Evolutionary conservation across 1,140 invertebrate species (phyloP).

Genomic region (Scaptomyza montana): DNA sequence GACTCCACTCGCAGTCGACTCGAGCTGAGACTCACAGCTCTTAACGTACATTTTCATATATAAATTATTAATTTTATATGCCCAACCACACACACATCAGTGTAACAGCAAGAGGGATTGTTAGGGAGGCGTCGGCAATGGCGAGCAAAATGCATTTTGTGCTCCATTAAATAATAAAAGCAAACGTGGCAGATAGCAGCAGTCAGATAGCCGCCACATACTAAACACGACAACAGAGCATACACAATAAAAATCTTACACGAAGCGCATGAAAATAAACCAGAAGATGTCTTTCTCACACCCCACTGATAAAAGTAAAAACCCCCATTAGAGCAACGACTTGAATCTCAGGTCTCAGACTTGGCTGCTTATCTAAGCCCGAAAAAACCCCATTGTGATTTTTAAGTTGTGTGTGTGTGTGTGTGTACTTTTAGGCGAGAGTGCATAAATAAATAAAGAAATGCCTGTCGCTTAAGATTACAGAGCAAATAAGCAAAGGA

Average conservation of each 20-base stretch:
- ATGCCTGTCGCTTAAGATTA: slow-evolving; percentile 82
- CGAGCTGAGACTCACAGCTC: slow-evolving; percentile 54
- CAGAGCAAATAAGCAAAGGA: slow-evolving; percentile 72
- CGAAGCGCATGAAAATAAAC: slow-evolving; percentile 80
- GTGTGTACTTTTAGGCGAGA: slow-evolving; percentile 47
- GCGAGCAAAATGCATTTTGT: slow-evolving; percentile 77
- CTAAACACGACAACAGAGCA: slow-evolving; percentile 46
- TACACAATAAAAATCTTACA: slow-evolving; percentile 82
- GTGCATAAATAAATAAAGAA: slow-evolving; percentile 82
- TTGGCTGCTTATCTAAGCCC: slow-evolving; percentile 71
- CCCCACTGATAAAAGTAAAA: slow-evolving; percentile 11
- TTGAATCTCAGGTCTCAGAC: slow-evolving; percentile 41
- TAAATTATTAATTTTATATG: slow-evolving; percentile 81
- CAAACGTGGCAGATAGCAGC: slow-evolving; percentile 75
- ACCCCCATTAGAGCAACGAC: slow-evolving; percentile 2
- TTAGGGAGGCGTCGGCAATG: slow-evolving; percentile 31
- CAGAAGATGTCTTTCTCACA: slow-evolving; percentile 41
- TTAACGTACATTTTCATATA: slow-evolving; percentile 83
- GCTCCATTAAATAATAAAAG: slow-evolving; percentile 83
- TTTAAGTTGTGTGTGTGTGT: slow-evolving; percentile 65
- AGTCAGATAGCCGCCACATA: slow-evolving; percentile 63
- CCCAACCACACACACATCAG: slow-evolving; percentile 53
- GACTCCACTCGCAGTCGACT: slow-evolving; percentile 50
- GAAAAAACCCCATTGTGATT: slow-evolving; percentile 79
- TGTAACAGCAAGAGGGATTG: neutral